phyloP scores from a whole-genome alignment of 2,113 vertebrate genomes.

The Platichthys stellatus region DNA sequence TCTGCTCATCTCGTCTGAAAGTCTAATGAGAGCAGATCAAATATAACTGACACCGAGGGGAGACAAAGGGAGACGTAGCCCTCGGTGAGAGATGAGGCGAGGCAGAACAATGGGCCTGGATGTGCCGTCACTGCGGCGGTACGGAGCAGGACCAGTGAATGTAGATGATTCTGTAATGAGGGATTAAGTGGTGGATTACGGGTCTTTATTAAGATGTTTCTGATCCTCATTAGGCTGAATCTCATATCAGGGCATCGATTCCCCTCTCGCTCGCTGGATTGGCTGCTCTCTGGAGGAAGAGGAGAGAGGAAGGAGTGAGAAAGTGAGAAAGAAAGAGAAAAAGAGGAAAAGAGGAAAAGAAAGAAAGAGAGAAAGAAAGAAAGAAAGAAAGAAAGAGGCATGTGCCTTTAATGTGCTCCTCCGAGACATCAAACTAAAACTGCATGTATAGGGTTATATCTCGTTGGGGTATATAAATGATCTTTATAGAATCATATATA shows the following conservation, averaged over 20 bases:
- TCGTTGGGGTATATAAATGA: slow-evolving; percentile 19
- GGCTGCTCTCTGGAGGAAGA: slow-evolving; percentile 64
- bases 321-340: too few species aligned
- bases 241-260: slow-evolving; percentile 79
- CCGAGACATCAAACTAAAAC: slow-evolving; percentile 2
- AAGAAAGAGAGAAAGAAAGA: slow-evolving; percentile 9
- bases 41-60: slow-evolving; percentile 69
- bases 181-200: slow-evolving; percentile 82
- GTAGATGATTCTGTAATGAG: slow-evolving; percentile 82
- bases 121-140: slow-evolving; percentile 62
- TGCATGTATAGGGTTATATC: neutral
- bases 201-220: slow-evolving; percentile 85
- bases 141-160: slow-evolving; percentile 70
- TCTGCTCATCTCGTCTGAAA: slow-evolving; percentile 74
- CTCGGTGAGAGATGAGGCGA: slow-evolving; percentile 66
- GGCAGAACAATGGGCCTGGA: slow-evolving; percentile 72
- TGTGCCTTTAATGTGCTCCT: slow-evolving; percentile 39
- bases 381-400: slow-evolving; percentile 43
- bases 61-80: slow-evolving; percentile 73
- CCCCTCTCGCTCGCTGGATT: slow-evolving; percentile 58
- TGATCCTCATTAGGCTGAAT: slow-evolving; percentile 82
- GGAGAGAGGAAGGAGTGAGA: slow-evolving; percentile 34
- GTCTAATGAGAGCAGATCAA: slow-evolving; percentile 82
- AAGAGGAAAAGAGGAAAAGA: slow-evolving; percentile 10
- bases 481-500: neutral